Base-by-base conservation (phyloP, 2,797 vertebrate genomes). In the Acridotheres tristis region DNA sequence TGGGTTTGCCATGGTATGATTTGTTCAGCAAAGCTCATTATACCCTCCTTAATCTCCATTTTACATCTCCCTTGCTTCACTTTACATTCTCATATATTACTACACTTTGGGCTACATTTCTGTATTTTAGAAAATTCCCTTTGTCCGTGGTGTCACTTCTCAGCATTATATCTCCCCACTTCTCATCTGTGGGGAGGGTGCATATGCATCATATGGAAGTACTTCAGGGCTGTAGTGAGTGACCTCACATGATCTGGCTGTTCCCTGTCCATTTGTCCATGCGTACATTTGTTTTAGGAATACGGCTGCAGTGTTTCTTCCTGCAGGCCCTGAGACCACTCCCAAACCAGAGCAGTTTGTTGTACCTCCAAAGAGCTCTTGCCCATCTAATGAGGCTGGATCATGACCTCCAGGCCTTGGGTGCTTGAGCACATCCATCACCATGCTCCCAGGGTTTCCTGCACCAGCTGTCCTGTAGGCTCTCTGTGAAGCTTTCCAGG, bases 11-110 rank as follows among this genome's bases (percentile, higher is more conserved):
- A 38, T 0, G 15, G 68, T 69, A 58, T 59, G 36, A 80, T 94
- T 95, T 94, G 77, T 88, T 95, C 87, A 93, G 80, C 38, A 94
- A 92, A 94, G 69, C 48, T 88, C 75, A 88, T 96, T 91, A 93
- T 78, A 85, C 27, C 55, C 69, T 73, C 66, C 71, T 88, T 93
- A 91, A 96, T 96, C 92, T 91, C 65, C 50, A 68, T 96, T 97
- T 96, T 96, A 88, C 89, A 93, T 95, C 95, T 97, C 87, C 88
- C 83, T 94, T 93, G 95, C 94, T 84, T 73, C 68, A 86, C 66
- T 95, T 96, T 91, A 96, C 78, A 95, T 90, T 97, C 74, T 97
- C 94, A 94, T 96, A 80, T 96, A 97, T 90, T 95, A 86, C 59
- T 50, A 67, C 79, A 93, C 86, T 95, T 95, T 83, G 66, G 69